Percentiles rank a stretch among this genome's conserved stretches.
Conservation (phyloP, 2,888 invertebrate species). For the Agrilus biguttatus region DNA sequence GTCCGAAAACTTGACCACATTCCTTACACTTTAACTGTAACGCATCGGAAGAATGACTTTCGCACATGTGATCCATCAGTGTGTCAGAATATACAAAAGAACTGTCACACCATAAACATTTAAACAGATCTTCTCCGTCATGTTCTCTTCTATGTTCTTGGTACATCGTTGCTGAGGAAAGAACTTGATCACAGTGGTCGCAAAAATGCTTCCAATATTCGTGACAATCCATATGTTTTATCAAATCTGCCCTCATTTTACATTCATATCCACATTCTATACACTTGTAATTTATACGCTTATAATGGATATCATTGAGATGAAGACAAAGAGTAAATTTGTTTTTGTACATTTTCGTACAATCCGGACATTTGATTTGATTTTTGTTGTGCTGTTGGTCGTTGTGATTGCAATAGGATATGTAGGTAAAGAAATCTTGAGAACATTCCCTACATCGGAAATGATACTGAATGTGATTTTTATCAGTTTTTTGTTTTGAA, state of each 20-base stretch:
- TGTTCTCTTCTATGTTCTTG: slow-evolving; percentile 15
- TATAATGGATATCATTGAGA: slow-evolving; percentile 4
- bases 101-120: slow-evolving; percentile 30
- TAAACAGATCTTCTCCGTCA: slow-evolving; percentile 33
- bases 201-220: slow-evolving; percentile 15
- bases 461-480: too few relatives aligned
- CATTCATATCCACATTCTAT: background rate
- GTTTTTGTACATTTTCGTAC: slow-evolving; percentile 17
- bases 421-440: too few relatives aligned
- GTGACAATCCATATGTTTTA: slow-evolving; percentile 5
- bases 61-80: slow-evolving; percentile 28
- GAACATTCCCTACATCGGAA: too few relatives aligned
- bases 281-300: slow-evolving; percentile 2
- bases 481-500: too few relatives aligned
- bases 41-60: too few relatives aligned
- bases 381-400: slow-evolving; percentile 14
- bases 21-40: slow-evolving; percentile 25
- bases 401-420: slow-evolving; percentile 16
- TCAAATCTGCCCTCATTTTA: too few relatives aligned
- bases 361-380: slow-evolving; percentile 9
- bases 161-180: slow-evolving; percentile 9
- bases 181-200: slow-evolving; percentile 16
- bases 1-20: slow-evolving; percentile 28
- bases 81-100: slow-evolving; percentile 26
- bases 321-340: background rate